Evolutionary conservation across 2,113 vertebrate genomes (phyloP).

Genomic region (Uria lomvia): DNA sequence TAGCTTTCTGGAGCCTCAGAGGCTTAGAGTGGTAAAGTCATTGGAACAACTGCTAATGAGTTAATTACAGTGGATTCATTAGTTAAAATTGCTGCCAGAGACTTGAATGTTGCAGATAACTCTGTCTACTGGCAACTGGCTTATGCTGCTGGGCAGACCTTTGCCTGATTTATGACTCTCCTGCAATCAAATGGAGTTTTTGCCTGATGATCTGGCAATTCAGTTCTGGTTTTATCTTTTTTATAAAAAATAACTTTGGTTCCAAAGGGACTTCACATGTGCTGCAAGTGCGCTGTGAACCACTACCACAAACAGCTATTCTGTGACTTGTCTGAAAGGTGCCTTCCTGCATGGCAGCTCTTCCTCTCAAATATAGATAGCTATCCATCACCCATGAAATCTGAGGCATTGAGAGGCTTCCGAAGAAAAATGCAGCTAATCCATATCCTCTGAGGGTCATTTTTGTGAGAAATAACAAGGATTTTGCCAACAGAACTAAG

Average conservation of each 20-base stretch:
- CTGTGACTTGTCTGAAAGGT: not conserved
- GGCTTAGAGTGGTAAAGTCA: constrained; percentile 42
- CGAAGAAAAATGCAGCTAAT: not conserved
- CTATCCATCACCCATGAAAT: not conserved
- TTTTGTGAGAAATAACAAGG: not conserved
- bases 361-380: not conserved
- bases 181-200: not conserved
- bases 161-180: constrained; percentile 45
- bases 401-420: not conserved
- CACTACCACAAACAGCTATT: not conserved
- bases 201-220: not conserved
- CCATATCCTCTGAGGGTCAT: not conserved
- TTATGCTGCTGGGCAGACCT: constrained; percentile 25
- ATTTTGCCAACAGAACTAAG: not conserved
- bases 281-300: rapidly evolving
- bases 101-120: constrained; percentile 41
- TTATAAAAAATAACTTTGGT: not conserved
- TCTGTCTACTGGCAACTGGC: constrained; percentile 26
- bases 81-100: constrained; percentile 46
- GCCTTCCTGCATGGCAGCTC: not conserved
- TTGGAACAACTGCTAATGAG: constrained; percentile 52
- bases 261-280: not conserved
- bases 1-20: constrained; percentile 18
- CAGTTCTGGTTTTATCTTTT: not conserved
- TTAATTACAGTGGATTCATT: constrained; percentile 58